phyloP scores from a whole-genome alignment of 2,797 vertebrate species.

The Poliocrania exsul region DNA sequence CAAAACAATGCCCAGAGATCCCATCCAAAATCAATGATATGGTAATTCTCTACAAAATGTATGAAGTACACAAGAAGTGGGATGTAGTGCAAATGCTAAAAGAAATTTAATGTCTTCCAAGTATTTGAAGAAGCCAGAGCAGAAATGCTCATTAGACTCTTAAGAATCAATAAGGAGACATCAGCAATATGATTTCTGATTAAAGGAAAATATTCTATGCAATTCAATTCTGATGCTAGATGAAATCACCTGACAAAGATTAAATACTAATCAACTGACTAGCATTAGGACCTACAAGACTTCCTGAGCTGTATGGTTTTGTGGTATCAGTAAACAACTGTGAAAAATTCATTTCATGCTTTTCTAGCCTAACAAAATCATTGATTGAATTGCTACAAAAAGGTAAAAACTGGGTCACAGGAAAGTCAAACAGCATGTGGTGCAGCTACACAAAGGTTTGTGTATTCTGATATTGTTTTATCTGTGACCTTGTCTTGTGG shows the following conservation, averaged over 20 bases:
- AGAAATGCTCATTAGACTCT: not conserved
- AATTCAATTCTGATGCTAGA: not conserved
- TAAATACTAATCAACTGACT: not conserved
- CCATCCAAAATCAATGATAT: not conserved
- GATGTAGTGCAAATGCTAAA: not conserved
- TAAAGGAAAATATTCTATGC: not conserved
- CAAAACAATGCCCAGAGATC: not conserved
- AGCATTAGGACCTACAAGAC: not conserved
- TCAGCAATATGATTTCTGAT: not conserved
- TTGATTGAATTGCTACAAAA: not conserved
- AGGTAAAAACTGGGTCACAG: slow-evolving; percentile 19
- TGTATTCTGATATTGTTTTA: slow-evolving; percentile 39
- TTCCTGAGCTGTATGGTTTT: not conserved
- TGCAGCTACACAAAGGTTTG: not conserved
- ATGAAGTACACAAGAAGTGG: not conserved
- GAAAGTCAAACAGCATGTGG: not conserved
- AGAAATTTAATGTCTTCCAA: not conserved
- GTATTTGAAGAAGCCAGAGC: not conserved
- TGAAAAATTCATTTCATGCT: slow-evolving; percentile 10
- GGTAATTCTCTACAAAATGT: not conserved
- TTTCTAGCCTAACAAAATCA: not conserved
- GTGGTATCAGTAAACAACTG: not conserved
- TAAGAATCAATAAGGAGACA: not conserved
- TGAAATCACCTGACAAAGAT: not conserved
- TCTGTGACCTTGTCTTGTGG: slow-evolving; percentile 50